Evolutionary conservation across 1,140 invertebrate genomes (phyloP), one percentile per base, ranked within the genome.

Genomic region (Lucilia sericata): DNA sequence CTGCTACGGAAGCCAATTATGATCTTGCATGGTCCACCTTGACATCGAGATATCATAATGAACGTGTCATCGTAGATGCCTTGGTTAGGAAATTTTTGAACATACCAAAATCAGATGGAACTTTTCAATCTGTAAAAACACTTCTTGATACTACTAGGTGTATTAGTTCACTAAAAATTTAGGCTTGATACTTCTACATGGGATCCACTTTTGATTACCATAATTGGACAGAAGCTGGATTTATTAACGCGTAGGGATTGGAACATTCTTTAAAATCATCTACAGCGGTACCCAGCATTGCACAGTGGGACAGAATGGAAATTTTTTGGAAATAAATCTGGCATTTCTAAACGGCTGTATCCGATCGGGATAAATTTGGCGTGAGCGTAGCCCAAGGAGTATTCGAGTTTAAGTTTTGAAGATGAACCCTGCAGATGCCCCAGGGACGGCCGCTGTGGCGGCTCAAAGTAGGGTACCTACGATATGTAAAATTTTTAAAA

Each of bases 1-100:
- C 55, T 42, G 55, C 34, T 17, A 82, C 82, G 5, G 82, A 82
- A 14, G 82, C 82, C 17, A 70, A 82, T 70, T 82, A 82, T 82
- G 65, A 65, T 34, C 19, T 19, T 42, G 82, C 82, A 13, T 82
- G 82, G 82, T 36, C 21, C 0, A 65, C 36, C 14, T 42, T 82
- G 10, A 49, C 70, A 74, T 36, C 49, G 7, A 65, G 55, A 17
- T 70, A 65, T 60, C 55, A 82, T 42, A 82, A 82, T 19, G 55
- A 82, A 10, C 82, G 82, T 70, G 19, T n/a, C n/a, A n/a, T n/a
- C n/a, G n/a, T n/a, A n/a, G n/a, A 34, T 19, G 17, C 34, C 17
- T 55, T 74, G 25, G 25, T 30, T 30, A 30, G 25, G 25, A 30
- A 30, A 30, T 30, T 30, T 30, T 30, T 30, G 25, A 30, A 30